Evolutionary conservation across 1,140 invertebrate species (phyloP), one percentile per base, ranked within the genome.

Genomic region (Anastrepha ludens): DNA sequence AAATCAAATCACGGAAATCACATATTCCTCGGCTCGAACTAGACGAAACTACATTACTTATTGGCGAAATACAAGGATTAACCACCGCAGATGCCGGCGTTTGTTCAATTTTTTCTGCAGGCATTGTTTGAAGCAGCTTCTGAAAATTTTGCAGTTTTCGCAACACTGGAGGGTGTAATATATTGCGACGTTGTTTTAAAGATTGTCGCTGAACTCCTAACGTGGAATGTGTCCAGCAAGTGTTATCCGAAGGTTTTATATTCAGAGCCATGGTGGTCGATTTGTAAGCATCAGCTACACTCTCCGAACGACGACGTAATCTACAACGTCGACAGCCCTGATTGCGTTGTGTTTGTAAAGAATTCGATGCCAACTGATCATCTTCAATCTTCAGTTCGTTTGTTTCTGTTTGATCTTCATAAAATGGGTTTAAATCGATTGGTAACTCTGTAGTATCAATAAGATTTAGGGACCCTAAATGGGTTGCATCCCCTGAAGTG

Each of bases 1-100:
- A 88, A 9, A 92, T 90, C 8, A 93, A 87, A 86, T 92, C 90
- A 13, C 90, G 89, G 87, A 90, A 92, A 85, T 89, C 88, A 58
- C 86, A 88, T 7, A 86, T 89, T 9, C 87, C 89, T 20, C 74
- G 47, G 20, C 20, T 81, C 17, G 74, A 9, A 20, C n/a, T 50
- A 15, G 47, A 11, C 9, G 74, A 50, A 7, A 55, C 47, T 29
- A 20, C 13, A 20, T 90, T 88, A 9, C 7, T 20, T 47, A 55
- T 87, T 70, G 13, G 74, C 11, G 17, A 78, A 88, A n/a, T 87
- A 17, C 11, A 55, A 62, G 15, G 85, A 15, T 62, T 87, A 88
- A 41, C 88, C n/a, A 55, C 20, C 2, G 74, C 47, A 50, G 6
- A n/a, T 81, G 74, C 8, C 5, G 74, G 20, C 2, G 47, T 20